Base-by-base conservation (phyloP, 2,888 invertebrate genomes). In the Anarsia innoxiella region DNA sequence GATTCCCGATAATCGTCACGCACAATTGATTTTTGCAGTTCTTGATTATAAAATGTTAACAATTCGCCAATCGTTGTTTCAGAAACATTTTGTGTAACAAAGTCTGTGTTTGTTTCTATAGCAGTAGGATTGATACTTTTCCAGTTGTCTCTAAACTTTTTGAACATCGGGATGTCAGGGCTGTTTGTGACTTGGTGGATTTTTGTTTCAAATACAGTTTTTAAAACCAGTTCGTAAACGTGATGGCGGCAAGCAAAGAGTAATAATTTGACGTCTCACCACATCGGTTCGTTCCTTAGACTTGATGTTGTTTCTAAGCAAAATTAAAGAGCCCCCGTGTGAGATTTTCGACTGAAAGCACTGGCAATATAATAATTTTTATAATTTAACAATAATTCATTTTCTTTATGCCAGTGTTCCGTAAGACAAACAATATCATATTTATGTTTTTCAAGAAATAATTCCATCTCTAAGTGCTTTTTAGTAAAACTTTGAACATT, bases 241-340 rank as follows among this genome's bases (percentile, higher is more conserved):
- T 42, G 42, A 39, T 42, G 39, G 27, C 42, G 41, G 23, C 42
- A 45, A 36, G 44, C 41, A 36, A 44, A 46, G 11, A 44, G n/a
- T 16, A 41, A 15, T 13, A 41, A 15, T 33, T 42, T n/a, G n/a
- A n/a, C n/a, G n/a, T n/a, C n/a, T n/a, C n/a, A n/a, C n/a, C n/a
- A n/a, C n/a, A n/a, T n/a, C n/a, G n/a, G n/a, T n/a, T n/a, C n/a
- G n/a, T n/a, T n/a, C n/a, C n/a, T n/a, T n/a, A n/a, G n/a, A n/a
- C n/a, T n/a, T n/a, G n/a, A n/a, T n/a, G n/a, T n/a, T n/a, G n/a
- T n/a, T n/a, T n/a, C n/a, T n/a, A n/a, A n/a, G n/a, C n/a, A n/a
- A n/a, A n/a, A n/a, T n/a, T n/a, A n/a, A n/a, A n/a, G n/a, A n/a
- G n/a, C n/a, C n/a, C n/a, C n/a, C n/a, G n/a, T n/a, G n/a, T n/a